Base-by-base conservation (phyloP, 1,140 invertebrate species). In the Adoxophyes honmai region DNA sequence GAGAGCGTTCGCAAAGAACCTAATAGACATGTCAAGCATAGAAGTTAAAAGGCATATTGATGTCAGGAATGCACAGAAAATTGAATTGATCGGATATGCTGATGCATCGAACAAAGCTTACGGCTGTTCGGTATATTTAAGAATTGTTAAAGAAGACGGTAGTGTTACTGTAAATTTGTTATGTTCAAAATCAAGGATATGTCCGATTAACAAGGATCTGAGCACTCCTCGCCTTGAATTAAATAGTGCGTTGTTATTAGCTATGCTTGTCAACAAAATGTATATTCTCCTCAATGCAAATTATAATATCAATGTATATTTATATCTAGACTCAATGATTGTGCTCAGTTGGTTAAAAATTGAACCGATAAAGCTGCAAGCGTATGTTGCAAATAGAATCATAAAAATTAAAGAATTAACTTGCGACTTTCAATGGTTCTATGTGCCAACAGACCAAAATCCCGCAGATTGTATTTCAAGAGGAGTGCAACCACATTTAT, bases 201-300 rank as follows among this genome's bases (percentile, higher is more conserved):
- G n/a, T n/a, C 34, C 34, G 6, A 8, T 35, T 35, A n/a, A n/a
- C n/a, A 35, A 0, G 18, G 67, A 53, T 1, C 13, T 34, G 16
- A 53, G 21, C 5, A 53, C 35, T 34, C 52, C 52, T 1, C 34
- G 16, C 13, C n/a, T 36, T 13, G 52, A 53, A 16, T 36, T 53
- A 14, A 21, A 14, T n/a, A 34, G 33, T 3, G 9, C 9, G 34
- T 15, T 15, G 10, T 16, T 53, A 9, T 36, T 35, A 16, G 33
- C 52, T 5, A 53, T 4, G 3, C n/a, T 36, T 15, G 10, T 11
- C 14, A 16, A 53, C 7, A 53, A 35, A 14, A 14, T 53, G 2
- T 6, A 14, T 16, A 15, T 15, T 2, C 4, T 14, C 4, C 1
- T 53, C 33, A 34, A 34, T 5, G 33, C 4, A 5, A 34, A 2